Evolutionary conservation across 2,888 invertebrate species (phyloP), one percentile per base, ranked within the genome.

Genomic region (Leptogaster cylindrica): DNA sequence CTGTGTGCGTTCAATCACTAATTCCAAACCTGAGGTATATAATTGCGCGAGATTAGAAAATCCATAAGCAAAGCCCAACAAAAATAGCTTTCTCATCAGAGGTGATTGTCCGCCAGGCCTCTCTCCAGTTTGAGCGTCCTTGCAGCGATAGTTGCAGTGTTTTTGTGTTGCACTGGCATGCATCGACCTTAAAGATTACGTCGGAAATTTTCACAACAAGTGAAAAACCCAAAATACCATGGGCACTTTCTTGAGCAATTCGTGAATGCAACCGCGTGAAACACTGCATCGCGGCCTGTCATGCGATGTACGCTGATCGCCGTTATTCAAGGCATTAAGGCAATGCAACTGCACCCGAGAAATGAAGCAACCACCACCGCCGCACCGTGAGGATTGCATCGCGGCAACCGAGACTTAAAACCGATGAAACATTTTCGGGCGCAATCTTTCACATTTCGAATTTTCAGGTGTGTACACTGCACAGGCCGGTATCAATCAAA

Each of bases 41-140:
- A n/a, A n/a, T n/a, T n/a, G n/a, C n/a, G n/a, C n/a, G n/a, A n/a
- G 46, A 31, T 28, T 52, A 25, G 31, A 52, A 52, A 28, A 14
- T 10, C 16, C 10, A 8, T 10, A 36, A 36, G 14, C 33, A 12
- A 14, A 16, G 28, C 52, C 28, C 8, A 28, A 18, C 31, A 16
- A 27, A 52, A 52, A 52, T 31, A 31, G 52, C 52, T 52, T 52
- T 52, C 52, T 33, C 31, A 20, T 28, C 31, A 52, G 16, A 52
- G 52, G 52, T 52, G 31, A 52, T 16, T 31, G 31, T 31, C 52
- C 51, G 7, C 12, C 3, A 31, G n/a, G 46, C n/a, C n/a, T n/a
- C n/a, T n/a, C n/a, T n/a, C n/a, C n/a, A n/a, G n/a, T n/a, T 52
- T 25, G 27, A 52, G 12, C 14, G 52, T 52, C 52, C 52, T 52